Conservation (phyloP, 2,888 invertebrate genomes). For the Lydus trimaculatus region DNA sequence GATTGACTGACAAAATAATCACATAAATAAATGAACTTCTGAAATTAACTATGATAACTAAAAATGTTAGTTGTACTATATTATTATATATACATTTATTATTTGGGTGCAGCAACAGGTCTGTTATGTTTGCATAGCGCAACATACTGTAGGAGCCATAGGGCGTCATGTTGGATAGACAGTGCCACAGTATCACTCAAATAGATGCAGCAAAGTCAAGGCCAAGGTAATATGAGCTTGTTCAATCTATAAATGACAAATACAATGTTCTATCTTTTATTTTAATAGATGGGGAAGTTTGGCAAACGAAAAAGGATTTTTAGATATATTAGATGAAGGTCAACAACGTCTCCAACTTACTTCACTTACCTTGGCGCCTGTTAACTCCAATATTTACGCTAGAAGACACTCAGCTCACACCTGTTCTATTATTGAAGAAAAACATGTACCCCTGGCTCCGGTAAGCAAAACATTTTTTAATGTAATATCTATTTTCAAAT, state of each 20-base stretch:
- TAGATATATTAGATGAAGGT: slow-evolving; percentile 53
- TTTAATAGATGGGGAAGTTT: slow-evolving; percentile 53
- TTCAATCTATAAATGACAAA: not conserved
- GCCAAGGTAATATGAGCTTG: slow-evolving; percentile 44
- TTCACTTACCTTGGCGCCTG: slow-evolving; percentile 54
- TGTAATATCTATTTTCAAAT: not conserved
- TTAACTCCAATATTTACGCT: slow-evolving; percentile 57
- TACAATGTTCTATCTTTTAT: not conserved
- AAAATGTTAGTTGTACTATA: not conserved
- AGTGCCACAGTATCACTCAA: slow-evolving; percentile 50
- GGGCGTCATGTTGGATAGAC: slow-evolving; percentile 53
- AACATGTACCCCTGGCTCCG: slow-evolving; percentile 23
- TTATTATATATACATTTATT: slow-evolving; percentile 20
- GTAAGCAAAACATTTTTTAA: slow-evolving; percentile 17
- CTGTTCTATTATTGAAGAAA: slow-evolving; percentile 51
- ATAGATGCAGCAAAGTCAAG: slow-evolving; percentile 50
- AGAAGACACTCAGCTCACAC: slow-evolving; percentile 58
- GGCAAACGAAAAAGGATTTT: slow-evolving; percentile 51
- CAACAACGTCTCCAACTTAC: slow-evolving; percentile 49
- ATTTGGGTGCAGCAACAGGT: slow-evolving; percentile 51
- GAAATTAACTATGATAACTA: too few species aligned
- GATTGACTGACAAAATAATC: slow-evolving; percentile 14
- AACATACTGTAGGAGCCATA: slow-evolving; percentile 45
- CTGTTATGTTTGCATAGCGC: slow-evolving; percentile 41
- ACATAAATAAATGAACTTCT: not conserved